Evolutionary conservation across 2,888 invertebrate species (phyloP).

Genomic region (Mythimna ferrago): DNA sequence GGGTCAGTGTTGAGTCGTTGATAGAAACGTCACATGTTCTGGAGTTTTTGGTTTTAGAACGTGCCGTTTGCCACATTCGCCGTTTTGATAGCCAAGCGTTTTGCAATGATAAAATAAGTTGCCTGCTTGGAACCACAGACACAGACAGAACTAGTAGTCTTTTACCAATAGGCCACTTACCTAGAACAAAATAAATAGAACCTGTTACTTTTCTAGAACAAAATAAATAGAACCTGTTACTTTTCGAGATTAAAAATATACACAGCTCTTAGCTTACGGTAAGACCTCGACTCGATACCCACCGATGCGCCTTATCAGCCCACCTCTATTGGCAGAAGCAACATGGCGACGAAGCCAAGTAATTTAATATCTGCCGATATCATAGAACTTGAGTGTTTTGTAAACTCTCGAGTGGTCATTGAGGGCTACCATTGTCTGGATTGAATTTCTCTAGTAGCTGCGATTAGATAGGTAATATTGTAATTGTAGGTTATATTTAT

Average conservation of each 20-base stretch:
- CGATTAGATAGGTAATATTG: constrained; percentile 33
- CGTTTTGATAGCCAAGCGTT: not conserved
- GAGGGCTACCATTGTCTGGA: constrained; percentile 39
- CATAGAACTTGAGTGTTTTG: constrained; percentile 61
- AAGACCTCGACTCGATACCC: constrained; percentile 49
- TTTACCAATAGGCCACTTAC: too few relatives aligned
- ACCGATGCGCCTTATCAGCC: constrained; percentile 73
- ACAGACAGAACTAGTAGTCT: not conserved
- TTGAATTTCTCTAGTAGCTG: constrained; percentile 37
- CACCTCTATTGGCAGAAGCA: constrained; percentile 67
- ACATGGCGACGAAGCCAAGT: constrained; percentile 59
- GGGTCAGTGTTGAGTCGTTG: too few relatives aligned
- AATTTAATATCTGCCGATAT: constrained; percentile 67
- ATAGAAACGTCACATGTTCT: not conserved
- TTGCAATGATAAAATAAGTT: not conserved
- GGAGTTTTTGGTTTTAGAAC: not conserved
- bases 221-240: not conserved
- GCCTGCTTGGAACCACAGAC: not conserved
- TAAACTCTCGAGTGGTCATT: constrained; percentile 49
- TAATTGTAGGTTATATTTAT: constrained; percentile 1
- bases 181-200: too few relatives aligned
- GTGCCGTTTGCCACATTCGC: not conserved
- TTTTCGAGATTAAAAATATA: constrained; percentile 2
- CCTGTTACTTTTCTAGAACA: not conserved
- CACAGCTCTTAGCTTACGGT: constrained; percentile 34